Conservation (phyloP, 2,797 vertebrate species). For the Anolis apletophallus region DNA sequence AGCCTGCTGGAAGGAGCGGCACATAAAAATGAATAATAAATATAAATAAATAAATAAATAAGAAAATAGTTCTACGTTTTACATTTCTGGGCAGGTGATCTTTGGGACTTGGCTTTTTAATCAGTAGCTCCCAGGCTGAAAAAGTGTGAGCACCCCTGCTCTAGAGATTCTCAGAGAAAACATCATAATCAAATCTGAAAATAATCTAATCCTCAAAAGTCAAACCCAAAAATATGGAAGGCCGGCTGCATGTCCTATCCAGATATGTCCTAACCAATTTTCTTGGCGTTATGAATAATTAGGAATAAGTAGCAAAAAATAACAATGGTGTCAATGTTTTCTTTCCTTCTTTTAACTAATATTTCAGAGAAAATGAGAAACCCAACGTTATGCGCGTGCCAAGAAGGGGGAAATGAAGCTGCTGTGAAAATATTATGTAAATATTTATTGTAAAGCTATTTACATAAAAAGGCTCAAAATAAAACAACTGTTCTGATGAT, state of each 20-base stretch:
- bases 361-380: neutral
- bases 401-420: neutral
- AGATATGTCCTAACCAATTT: neutral
- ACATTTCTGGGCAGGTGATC: too few species aligned
- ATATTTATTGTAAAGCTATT: conserved; percentile 32
- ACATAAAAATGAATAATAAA: too few species aligned
- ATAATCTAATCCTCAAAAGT: too few species aligned
- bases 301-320: neutral
- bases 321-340: neutral
- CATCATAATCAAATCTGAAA: too few species aligned
- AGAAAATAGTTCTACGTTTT: too few species aligned
- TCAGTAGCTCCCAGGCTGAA: too few species aligned
- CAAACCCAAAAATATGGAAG: too few species aligned
- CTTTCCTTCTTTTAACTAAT: neutral
- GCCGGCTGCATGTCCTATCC: neutral
- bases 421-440: conserved; percentile 22
- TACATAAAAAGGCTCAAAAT: conserved; percentile 53
- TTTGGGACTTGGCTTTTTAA: too few species aligned
- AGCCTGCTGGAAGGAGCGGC: too few species aligned
- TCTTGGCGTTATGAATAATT: neutral
- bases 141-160: too few species aligned
- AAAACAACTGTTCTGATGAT: conserved; percentile 47
- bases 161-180: too few species aligned
- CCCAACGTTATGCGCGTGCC: neutral
- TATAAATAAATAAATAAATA: too few species aligned